phyloP scores from a whole-genome alignment of 2,797 vertebrate genomes.

The Trematomus bernacchii region DNA sequence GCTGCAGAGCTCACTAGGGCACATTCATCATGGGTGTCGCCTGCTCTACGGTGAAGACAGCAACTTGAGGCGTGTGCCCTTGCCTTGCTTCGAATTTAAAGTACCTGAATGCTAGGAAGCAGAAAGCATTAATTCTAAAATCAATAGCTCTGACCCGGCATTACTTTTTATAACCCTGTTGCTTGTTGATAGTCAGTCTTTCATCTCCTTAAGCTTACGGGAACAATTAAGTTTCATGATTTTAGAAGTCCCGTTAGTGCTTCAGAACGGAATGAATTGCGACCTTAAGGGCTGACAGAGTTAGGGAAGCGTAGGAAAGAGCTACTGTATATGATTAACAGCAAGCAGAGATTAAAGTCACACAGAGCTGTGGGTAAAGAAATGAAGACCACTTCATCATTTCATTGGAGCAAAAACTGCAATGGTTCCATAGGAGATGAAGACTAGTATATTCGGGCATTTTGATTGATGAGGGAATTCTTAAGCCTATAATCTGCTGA shows the following conservation, averaged over 20 bases:
- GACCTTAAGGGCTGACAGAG: neutral
- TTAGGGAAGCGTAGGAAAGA: constrained; percentile 1
- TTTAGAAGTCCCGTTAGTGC: constrained; percentile 16
- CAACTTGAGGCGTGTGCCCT: neutral
- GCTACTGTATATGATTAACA: constrained; percentile 48
- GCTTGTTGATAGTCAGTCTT: constrained; percentile 5
- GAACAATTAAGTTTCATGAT: constrained; percentile 14
- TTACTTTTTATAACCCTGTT: neutral
- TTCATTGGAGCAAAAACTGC: constrained; percentile 41
- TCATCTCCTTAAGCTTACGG: neutral
- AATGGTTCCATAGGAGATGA: constrained; percentile 63
- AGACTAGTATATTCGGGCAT: constrained; percentile 47
- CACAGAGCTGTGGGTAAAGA: constrained; percentile 37
- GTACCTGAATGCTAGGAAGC: neutral
- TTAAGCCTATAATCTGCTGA: constrained; percentile 68
- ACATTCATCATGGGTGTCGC: constrained; percentile 34
- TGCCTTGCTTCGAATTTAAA: constrained; percentile 4
- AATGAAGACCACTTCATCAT: constrained; percentile 58
- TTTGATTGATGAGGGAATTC: constrained; percentile 75
- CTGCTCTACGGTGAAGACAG: constrained; percentile 5
- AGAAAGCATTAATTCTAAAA: constrained; percentile 23
- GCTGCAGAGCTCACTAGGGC: neutral
- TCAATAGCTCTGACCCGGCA: constrained; percentile 13
- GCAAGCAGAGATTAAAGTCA: constrained; percentile 49
- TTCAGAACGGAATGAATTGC: neutral